Percentiles rank a stretch among this genome's conserved stretches.
phyloP scores from a whole-genome alignment of 2,888 invertebrate genomes.

The Xanthorhoe spadicearia region DNA sequence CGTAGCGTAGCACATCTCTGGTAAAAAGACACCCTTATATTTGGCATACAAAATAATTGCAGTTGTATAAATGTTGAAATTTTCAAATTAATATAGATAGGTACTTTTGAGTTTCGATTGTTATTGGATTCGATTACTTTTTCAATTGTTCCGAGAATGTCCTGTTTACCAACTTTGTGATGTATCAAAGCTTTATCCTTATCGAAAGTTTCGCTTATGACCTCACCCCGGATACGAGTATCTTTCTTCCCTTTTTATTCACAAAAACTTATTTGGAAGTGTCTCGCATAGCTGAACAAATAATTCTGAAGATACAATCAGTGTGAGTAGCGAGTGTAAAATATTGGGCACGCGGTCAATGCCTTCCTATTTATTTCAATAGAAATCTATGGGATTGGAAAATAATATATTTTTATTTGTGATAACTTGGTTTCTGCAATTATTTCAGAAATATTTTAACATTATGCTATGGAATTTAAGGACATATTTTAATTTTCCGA shows the following conservation, averaged over 20 bases:
- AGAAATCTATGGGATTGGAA: neutral
- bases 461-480: too few relatives aligned
- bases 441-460: neutral
- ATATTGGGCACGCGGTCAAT: constrained; percentile 30
- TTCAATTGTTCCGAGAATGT: constrained; percentile 14
- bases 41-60: too few relatives aligned
- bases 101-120: too few relatives aligned
- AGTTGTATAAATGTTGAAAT: too few relatives aligned
- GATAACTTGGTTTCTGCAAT: neutral
- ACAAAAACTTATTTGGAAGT: constrained; percentile 29
- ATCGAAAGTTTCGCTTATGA: constrained; percentile 35
- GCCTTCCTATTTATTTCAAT: constrained; percentile 31
- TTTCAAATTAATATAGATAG: too few relatives aligned
- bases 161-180: constrained; percentile 32
- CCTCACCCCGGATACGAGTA: constrained; percentile 25
- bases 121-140: constrained; percentile 1
- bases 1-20: too few relatives aligned
- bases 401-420: too few relatives aligned
- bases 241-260: constrained; percentile 22
- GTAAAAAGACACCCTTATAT: too few relatives aligned
- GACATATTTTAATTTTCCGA: too few relatives aligned
- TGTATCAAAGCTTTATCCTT: constrained; percentile 36
- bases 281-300: constrained; percentile 35
- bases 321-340: constrained; percentile 24
- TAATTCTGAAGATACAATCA: constrained; percentile 32